Evolutionary conservation across 92 coral and sea anemone genomes (phyloP), one percentile per base, ranked within the genome.

Genomic region (Porites rus): DNA sequence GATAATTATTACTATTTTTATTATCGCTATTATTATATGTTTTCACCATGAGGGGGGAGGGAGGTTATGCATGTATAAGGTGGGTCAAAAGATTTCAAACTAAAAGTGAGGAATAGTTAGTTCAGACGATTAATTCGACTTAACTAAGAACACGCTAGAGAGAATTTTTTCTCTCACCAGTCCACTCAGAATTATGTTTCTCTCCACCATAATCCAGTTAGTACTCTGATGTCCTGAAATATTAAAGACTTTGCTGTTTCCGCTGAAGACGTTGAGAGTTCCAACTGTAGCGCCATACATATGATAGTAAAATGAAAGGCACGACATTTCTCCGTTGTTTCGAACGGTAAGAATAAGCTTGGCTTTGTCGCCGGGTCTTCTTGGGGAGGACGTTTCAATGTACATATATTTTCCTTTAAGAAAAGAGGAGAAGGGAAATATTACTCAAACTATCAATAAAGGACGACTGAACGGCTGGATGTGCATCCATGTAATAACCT

Each of bases 281-380:
- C 82, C 82, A 62, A 43, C 61, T 16, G 82, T 6, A 60, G 82
- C 71, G 16, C 82, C 82, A 19, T 78, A 56, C 61, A 56, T 56
- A 56, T 56, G 61, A 10, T 56, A 56, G 1, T 56, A 56, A 56
- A 62, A 62, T 62, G 71, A 31, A 51, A 78, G 82, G 7, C 82
- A 78, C 14, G 82, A 17, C 50, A 1, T 20, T 8, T 62, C 38
- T 65, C 82, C 72, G 1, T 38, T 78, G 19, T 18, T 14, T 7
- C 62, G 71, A 19, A 12, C 72, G 10, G 59, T 62, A 22, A 78
- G 18, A 14, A 17, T 31, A 25, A 78, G 59, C 10, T 78, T 46
- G 38, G 82, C 82, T 14, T 62, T 78, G 8, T 78, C 82, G 46
- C 72, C 82, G 18, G 70, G 71, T 78, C 31, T 78, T 4, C 82